Evolutionary conservation across 1,140 invertebrate genomes (phyloP).

Genomic region (Sinella curviseta): DNA sequence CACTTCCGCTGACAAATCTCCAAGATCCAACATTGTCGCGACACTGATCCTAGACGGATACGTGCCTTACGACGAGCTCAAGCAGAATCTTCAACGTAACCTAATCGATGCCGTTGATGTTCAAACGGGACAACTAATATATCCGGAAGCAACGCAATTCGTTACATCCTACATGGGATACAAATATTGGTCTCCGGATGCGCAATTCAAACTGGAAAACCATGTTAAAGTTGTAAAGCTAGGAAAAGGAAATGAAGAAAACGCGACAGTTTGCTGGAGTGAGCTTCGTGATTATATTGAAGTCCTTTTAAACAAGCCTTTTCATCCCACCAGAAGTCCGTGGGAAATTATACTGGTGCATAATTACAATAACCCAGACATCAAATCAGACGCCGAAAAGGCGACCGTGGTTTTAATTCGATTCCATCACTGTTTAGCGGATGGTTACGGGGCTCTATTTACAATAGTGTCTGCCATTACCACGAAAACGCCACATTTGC

Average conservation of each 20-base stretch:
- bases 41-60: not conserved
- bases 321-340: not conserved
- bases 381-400: not conserved
- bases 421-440: slow-evolving; percentile 4
- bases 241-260: not conserved
- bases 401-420: not conserved
- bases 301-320: not conserved
- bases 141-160: not conserved
- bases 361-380: not conserved
- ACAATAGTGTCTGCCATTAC: not conserved
- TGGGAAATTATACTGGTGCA: not conserved
- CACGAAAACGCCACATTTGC: not conserved
- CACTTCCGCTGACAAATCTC: not conserved
- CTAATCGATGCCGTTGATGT: too few species aligned
- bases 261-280: not conserved
- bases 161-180: not conserved
- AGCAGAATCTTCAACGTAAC: not conserved
- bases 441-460: not conserved
- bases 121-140: not conserved
- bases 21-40: not conserved
- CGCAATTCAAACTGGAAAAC: not conserved
- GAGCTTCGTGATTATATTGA: not conserved
- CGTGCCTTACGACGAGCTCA: not conserved
- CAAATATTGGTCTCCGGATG: not conserved
- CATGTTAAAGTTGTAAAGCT: not conserved